These are phyloP conservation scores for Sipha flava DNA, from an alignment of 1,140 invertebrate species.

Conservation along the genomic window DNA sequence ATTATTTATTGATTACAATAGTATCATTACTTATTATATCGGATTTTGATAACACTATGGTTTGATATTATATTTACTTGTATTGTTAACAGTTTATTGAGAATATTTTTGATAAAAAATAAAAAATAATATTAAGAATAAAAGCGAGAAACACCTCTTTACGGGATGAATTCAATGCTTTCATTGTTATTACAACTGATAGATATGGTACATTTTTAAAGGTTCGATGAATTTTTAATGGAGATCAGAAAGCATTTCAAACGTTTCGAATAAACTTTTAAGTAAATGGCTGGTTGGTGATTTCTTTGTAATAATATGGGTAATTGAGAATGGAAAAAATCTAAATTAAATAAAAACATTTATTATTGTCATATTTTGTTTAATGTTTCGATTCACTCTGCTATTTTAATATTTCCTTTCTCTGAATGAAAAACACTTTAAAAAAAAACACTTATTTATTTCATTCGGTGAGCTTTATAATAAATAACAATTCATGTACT, in stretches of 20 bases:
- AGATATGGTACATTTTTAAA: background rate
- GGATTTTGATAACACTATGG: no score
- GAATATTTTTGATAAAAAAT: no score
- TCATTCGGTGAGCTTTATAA: no score
- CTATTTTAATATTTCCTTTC: background rate
- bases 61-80: no score
- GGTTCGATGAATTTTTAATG: background rate
- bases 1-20: no score
- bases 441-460: no score
- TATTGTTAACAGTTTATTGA: no score
- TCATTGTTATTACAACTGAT: background rate
- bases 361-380: background rate
- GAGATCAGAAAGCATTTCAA: slow-evolving; percentile 9
- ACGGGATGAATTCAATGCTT: background rate
- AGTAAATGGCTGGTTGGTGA: background rate
- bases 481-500: no score
- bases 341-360: no score
- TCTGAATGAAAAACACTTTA: background rate
- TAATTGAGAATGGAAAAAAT: background rate
- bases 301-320: background rate
- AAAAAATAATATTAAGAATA: no score
- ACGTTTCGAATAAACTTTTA: background rate
- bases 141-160: no score
- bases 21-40: no score
- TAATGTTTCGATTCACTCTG: background rate